Evolutionary conservation across 2,888 invertebrate species (phyloP).

Genomic region (Campoletis raptor): DNA sequence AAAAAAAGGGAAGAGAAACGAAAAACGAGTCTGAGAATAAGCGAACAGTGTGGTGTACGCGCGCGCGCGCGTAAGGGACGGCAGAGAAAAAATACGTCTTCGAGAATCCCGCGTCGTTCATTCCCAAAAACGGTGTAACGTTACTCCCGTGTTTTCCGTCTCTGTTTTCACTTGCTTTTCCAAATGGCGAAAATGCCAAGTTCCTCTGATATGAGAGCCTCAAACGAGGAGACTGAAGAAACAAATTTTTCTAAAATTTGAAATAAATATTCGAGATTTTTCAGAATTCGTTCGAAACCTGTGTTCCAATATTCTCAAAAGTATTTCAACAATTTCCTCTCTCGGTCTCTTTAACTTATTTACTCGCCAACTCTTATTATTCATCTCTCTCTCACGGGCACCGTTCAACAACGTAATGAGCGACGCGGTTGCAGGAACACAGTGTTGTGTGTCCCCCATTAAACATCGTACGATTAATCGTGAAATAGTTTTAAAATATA

Average conservation of each 20-base stretch:
- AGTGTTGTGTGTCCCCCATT: constrained; percentile 36
- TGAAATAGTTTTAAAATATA: constrained; percentile 54
- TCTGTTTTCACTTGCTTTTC: background rate
- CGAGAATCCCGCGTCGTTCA: constrained; percentile 39
- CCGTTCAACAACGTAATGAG: constrained; percentile 65
- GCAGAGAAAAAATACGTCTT: constrained; percentile 15
- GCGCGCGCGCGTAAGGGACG: constrained; percentile 20
- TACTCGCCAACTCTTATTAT: background rate
- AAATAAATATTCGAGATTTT: constrained; percentile 12
- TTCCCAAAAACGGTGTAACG: constrained; percentile 48
- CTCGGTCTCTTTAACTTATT: constrained; percentile 19
- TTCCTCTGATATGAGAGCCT: background rate
- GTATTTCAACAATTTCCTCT: background rate
- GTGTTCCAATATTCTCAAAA: constrained; percentile 21
- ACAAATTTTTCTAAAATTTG: background rate
- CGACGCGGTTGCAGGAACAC: constrained; percentile 55
- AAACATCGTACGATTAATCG: constrained; percentile 60
- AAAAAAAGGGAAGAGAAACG: constrained; percentile 3
- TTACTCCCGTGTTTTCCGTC: constrained; percentile 35
- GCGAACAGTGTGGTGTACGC: constrained; percentile 48
- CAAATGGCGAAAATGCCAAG: background rate
- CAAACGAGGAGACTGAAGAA: constrained; percentile 1
- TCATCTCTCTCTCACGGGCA: constrained; percentile 36
- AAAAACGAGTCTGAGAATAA: constrained; percentile 3
- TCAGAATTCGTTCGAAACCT: constrained; percentile 13